phyloP scores from a whole-genome alignment of 1,140 invertebrate genomes.

The Caenorhabditis tropicalis region DNA sequence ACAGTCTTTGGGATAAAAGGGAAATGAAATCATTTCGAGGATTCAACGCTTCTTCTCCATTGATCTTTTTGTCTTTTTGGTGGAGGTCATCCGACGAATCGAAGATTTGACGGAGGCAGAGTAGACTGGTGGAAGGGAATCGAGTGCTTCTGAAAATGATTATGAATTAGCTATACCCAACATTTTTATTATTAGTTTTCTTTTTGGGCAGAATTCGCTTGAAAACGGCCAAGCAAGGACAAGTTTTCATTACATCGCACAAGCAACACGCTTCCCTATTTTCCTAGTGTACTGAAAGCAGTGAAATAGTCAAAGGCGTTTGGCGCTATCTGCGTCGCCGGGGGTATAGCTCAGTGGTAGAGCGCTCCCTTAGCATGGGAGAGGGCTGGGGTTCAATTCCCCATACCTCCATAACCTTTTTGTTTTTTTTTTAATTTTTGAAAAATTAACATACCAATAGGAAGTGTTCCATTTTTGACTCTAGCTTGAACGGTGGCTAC shows the following conservation, averaged over 20 bases:
- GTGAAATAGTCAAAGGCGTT: neutral
- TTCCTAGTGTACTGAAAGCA: no score
- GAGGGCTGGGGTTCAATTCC: slow-evolving; percentile 48
- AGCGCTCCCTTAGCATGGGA: slow-evolving; percentile 50
- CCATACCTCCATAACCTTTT: slow-evolving; percentile 40
- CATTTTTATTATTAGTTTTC: neutral
- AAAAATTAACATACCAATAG: slow-evolving; percentile 10
- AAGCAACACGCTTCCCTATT: neutral
- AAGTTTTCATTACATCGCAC: neutral
- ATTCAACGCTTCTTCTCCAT: slow-evolving; percentile 24
- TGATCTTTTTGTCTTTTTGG: neutral
- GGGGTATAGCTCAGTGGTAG: slow-evolving; percentile 50
- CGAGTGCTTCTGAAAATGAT: neutral
- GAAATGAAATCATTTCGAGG: neutral
- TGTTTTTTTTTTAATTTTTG: neutral
- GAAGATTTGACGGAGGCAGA: neutral
- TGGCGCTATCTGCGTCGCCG: neutral
- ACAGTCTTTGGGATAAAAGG: neutral
- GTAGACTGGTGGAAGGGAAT: slow-evolving; percentile 1
- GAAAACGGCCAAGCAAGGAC: neutral
- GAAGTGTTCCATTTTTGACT: slow-evolving; percentile 44
- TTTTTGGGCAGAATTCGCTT: no score
- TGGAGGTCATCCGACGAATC: neutral
- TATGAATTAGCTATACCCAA: neutral
- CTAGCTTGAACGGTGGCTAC: slow-evolving; percentile 46